Percentiles rank a stretch among this genome's conserved stretches.
Conservation (phyloP, 2,888 invertebrate species). For the Ischnura elegans region DNA sequence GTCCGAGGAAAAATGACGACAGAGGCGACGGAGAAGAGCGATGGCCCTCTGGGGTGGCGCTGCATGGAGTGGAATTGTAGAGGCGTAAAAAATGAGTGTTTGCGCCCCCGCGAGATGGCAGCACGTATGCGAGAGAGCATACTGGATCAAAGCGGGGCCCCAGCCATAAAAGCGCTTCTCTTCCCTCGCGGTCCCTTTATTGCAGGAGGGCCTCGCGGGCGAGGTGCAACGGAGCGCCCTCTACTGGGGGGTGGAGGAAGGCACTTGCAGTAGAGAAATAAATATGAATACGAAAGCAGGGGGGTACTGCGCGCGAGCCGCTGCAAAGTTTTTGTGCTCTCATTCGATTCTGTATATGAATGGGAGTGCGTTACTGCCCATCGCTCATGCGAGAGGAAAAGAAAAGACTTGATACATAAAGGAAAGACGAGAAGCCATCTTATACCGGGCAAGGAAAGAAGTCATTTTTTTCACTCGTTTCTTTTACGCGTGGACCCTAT, state of each 20-base stretch:
- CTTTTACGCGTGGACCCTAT: not conserved
- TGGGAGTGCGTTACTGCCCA: not conserved
- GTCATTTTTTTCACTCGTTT: not conserved
- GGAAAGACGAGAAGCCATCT: not conserved
- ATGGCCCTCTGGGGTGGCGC: not conserved
- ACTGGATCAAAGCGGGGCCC: not conserved
- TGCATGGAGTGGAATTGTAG: not conserved
- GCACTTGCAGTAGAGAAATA: not conserved
- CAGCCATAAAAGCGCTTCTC: not conserved
- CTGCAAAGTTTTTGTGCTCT: not conserved
- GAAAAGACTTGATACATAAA: not conserved
- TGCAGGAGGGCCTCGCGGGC: not conserved
- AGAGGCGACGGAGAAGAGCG: not conserved
- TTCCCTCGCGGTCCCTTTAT: not conserved
- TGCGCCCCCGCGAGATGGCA: not conserved
- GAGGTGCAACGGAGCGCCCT: not conserved
- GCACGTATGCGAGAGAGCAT: not conserved
- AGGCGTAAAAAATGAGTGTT: not conserved
- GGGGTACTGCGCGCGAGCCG: not conserved
- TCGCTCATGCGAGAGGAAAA: not conserved
- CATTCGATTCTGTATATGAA: not conserved
- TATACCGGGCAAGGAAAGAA: not conserved
- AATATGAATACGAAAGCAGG: not conserved
- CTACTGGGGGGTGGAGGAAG: not conserved
- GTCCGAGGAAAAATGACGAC: not conserved